These are phyloP conservation scores for Ctenicera cuprea DNA, from an alignment of 2,888 invertebrate genomes.

Conservation along the genomic window DNA sequence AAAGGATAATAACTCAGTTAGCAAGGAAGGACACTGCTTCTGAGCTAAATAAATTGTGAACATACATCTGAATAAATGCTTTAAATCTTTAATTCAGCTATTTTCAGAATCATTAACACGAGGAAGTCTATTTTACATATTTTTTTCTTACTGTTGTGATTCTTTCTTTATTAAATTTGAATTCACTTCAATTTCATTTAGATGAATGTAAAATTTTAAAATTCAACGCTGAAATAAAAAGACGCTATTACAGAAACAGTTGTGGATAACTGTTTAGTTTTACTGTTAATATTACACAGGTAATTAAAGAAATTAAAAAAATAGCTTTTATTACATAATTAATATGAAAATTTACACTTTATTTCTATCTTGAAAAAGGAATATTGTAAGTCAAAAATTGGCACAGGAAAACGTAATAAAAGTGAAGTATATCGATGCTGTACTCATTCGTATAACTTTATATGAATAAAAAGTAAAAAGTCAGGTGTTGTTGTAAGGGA, in stretches of 20 bases:
- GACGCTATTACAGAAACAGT: no score
- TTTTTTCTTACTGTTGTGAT: neutral
- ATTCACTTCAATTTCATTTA: no score
- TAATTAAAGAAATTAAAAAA: no score
- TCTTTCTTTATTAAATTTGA: no score
- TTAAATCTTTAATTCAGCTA: slow-evolving; percentile 28
- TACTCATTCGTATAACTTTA: neutral
- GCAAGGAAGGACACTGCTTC: slow-evolving; percentile 63
- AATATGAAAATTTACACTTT: no score
- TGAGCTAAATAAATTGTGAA: slow-evolving; percentile 61
- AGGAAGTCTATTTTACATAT: neutral
- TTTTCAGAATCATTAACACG: slow-evolving; percentile 50
- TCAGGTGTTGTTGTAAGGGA: slow-evolving; percentile 22
- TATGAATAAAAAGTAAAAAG: slow-evolving; percentile 4
- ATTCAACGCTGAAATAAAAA: no score
- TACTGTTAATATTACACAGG: no score
- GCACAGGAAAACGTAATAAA: neutral
- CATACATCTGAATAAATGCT: slow-evolving; percentile 44
- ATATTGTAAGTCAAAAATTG: no score
- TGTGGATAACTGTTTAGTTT: no score
- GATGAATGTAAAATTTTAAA: no score
- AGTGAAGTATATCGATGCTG: slow-evolving; percentile 4
- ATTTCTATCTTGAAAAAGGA: no score
- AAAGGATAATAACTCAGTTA: slow-evolving; percentile 69
- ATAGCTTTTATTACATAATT: no score